Conservation (phyloP, 2,797 vertebrate species). For the Pantherophis vulpinus region DNA sequence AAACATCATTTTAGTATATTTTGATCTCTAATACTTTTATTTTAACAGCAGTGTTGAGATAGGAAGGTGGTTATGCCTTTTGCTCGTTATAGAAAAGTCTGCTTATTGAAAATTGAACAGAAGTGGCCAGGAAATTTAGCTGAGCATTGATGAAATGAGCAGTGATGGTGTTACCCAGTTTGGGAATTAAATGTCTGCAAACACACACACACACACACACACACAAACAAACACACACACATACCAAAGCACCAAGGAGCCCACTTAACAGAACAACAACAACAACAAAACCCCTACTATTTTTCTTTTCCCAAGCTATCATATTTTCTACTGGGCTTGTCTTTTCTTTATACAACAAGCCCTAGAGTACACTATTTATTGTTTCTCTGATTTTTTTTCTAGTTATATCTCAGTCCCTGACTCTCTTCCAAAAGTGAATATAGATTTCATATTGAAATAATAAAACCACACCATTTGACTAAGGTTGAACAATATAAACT, state of each 20-base stretch:
- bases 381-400: background rate
- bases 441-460: background rate
- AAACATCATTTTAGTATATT: background rate
- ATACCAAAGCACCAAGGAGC: too few relatives aligned
- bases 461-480: background rate
- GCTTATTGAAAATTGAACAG: background rate
- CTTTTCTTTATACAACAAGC: background rate
- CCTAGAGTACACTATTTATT: background rate
- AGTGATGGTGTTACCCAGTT: too few relatives aligned
- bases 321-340: background rate
- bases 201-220: too few relatives aligned
- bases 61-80: background rate
- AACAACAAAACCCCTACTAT: background rate
- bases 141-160: too few relatives aligned
- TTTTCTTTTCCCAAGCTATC: background rate
- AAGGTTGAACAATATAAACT: background rate
- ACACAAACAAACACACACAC: too few relatives aligned
- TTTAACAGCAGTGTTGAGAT: background rate
- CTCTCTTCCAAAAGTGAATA: background rate
- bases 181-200: too few relatives aligned
- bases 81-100: background rate
- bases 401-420: background rate
- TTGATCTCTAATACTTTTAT: background rate
- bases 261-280: background rate
- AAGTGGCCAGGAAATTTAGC: too few relatives aligned